Percentiles rank a stretch among this genome's conserved stretches.
phyloP scores from a whole-genome alignment of 2,113 vertebrate genomes.

The Tor tambroides region DNA sequence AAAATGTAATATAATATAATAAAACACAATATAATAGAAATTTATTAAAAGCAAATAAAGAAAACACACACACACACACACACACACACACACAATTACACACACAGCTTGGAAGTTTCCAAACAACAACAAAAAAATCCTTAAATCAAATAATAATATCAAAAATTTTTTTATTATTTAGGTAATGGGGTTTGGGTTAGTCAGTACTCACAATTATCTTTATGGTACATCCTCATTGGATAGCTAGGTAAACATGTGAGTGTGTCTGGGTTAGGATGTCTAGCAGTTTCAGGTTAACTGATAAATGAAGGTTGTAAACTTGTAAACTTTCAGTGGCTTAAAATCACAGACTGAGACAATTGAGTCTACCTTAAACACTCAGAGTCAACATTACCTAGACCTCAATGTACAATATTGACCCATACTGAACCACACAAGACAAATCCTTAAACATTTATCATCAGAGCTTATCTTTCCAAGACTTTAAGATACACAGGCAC shows the following conservation, averaged over 20 bases:
- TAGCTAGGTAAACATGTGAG: background rate
- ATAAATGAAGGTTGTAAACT: conserved; percentile 27
- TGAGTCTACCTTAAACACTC: conserved; percentile 52
- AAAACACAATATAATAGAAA: too few relatives aligned
- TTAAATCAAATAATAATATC: too few relatives aligned
- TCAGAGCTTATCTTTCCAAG: background rate
- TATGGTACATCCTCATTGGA: background rate
- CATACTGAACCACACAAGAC: background rate
- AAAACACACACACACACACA: too few relatives aligned
- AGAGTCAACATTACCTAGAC: background rate
- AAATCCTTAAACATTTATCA: background rate
- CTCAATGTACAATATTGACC: background rate
- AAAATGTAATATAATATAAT: too few relatives aligned
- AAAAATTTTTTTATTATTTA: too few relatives aligned
- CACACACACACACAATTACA: too few relatives aligned
- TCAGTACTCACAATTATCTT: too few relatives aligned
- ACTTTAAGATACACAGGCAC: background rate
- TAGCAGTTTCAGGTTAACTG: background rate
- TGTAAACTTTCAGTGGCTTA: conserved; percentile 50
- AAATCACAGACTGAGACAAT: conserved; percentile 57
- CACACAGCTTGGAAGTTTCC: too few relatives aligned
- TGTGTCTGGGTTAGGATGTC: background rate
- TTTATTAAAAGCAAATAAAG: too few relatives aligned
- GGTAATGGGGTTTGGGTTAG: too few relatives aligned
- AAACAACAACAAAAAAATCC: too few relatives aligned